These are phyloP conservation scores for Cynopterus sphinx DNA, from an alignment of 2,797 vertebrate genomes.

Conservation along the genomic window DNA sequence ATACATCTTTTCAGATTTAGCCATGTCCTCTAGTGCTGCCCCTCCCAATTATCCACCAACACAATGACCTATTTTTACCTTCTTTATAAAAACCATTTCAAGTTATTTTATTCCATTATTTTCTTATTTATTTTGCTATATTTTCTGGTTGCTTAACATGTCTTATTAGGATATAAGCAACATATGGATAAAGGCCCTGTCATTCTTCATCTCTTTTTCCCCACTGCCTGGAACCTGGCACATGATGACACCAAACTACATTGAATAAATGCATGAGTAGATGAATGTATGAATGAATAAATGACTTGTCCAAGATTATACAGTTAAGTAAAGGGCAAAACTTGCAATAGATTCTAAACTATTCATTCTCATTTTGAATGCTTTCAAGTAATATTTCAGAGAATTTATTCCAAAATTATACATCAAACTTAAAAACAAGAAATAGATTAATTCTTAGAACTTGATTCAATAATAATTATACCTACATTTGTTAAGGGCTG, in stretches of 20 bases:
- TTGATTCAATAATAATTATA: slow-evolving; percentile 18
- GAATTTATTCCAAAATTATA: not conserved
- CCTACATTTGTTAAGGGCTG: not conserved
- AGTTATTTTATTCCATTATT: not conserved
- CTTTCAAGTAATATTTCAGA: not conserved
- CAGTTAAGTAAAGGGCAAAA: not conserved
- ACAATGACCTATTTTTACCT: not conserved
- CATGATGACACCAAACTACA: not conserved
- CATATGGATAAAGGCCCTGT: not conserved
- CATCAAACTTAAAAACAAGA: slow-evolving; percentile 35
- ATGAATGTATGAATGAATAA: not conserved
- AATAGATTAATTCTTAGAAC: slow-evolving; percentile 16
- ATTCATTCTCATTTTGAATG: not conserved
- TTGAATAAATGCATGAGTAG: not conserved
- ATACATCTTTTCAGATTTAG: not conserved
- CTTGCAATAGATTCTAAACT: not conserved
- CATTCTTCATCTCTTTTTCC: not conserved
- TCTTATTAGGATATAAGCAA: not conserved
- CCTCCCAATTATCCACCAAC: not conserved
- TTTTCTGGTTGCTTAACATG: not conserved
- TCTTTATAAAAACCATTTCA: not conserved
- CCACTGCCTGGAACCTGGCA: not conserved
- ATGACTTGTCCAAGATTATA: not conserved
- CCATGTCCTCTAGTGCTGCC: fast-evolving
- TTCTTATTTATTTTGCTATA: not conserved